Base-by-base conservation (phyloP, 2,888 invertebrate genomes). In the Artemia sinica region DNA sequence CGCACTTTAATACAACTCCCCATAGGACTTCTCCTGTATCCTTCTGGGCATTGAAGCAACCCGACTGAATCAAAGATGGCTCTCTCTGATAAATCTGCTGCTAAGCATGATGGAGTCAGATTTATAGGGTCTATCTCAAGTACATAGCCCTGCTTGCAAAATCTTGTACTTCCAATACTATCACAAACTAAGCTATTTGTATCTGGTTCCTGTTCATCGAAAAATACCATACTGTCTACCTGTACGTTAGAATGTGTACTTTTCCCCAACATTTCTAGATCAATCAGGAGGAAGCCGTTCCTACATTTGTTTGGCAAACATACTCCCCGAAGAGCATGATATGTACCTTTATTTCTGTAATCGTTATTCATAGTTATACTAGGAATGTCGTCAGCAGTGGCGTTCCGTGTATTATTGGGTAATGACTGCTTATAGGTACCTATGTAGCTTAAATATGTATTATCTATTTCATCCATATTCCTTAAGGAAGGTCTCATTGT, bases 381-480 rank as follows among this genome's bases (percentile, higher is more conserved):
- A 41, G 41, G 41, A 41, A 41, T 41, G 6, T 41, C 41, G 6
- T 41, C 41, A 41, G 41, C 6, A 41, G 41, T 41, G 41, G 6
- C 41, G 41, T 41, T 41, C 6, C 0, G 41, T 41, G 41, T 41
- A 41, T 41, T 41, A 41, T 41, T 41, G 5, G 41, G 2, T 41
- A 41, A 41, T 41, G 41, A 41, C 41, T 41, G 41, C 41, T 41
- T 41, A 41, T 41, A 41, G 41, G 41, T 41, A 41, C 41, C 41
- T 41, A 41, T 41, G 6, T 41, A 41, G 41, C 41, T 58, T 8
- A 58, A 28, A 58, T 58, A 58, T 10, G 63, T 58, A 28, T 58
- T 58, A 28, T 58, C 63, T n/a, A 58, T 58, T 28, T 58, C 63
- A 58, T 58, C 63, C 63, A 58, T 58, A 11, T 58, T 58, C 28